phyloP scores from a whole-genome alignment of 2,797 vertebrate genomes.

The Cottoperca gobio region DNA sequence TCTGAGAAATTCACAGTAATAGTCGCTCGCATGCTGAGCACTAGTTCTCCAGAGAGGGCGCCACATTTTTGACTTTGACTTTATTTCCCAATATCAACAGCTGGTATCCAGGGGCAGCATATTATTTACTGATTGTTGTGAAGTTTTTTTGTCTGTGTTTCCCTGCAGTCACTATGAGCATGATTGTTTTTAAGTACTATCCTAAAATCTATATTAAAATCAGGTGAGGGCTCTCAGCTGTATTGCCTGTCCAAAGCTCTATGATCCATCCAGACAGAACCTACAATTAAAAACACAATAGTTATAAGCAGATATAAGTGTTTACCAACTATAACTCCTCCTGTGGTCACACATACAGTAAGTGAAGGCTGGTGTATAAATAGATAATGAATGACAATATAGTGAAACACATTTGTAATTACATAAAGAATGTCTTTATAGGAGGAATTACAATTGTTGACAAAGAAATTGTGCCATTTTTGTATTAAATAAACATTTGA shows the following conservation, averaged over 20 bases:
- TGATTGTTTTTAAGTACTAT: not conserved
- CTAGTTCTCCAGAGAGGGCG: slow-evolving; percentile 55
- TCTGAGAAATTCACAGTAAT: slow-evolving; percentile 66
- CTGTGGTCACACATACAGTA: not conserved
- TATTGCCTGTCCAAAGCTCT: not conserved
- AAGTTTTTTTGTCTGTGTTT: not conserved
- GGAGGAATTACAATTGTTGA: not conserved
- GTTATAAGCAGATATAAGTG: not conserved
- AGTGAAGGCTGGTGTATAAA: not conserved
- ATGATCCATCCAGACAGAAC: too few species aligned
- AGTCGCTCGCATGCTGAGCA: not conserved
- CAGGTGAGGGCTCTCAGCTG: not conserved
- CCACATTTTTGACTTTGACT: slow-evolving; percentile 4
- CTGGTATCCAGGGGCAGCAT: slow-evolving; percentile 41
- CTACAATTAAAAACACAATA: not conserved
- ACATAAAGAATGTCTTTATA: not conserved
- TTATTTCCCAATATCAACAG: slow-evolving; percentile 36
- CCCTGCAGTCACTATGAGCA: not conserved
- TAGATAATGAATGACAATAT: not conserved
- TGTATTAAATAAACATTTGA: not conserved
- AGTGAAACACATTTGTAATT: not conserved
- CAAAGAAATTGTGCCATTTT: not conserved
- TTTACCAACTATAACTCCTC: not conserved
- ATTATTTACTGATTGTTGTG: slow-evolving; percentile 5
- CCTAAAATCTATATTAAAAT: not conserved